A percentile compares a stretch with the other conserved stretches of the same genome.
Evolutionary conservation across 2,797 vertebrate genomes (phyloP).

Genomic region (Macrochelys suwanniensis): DNA sequence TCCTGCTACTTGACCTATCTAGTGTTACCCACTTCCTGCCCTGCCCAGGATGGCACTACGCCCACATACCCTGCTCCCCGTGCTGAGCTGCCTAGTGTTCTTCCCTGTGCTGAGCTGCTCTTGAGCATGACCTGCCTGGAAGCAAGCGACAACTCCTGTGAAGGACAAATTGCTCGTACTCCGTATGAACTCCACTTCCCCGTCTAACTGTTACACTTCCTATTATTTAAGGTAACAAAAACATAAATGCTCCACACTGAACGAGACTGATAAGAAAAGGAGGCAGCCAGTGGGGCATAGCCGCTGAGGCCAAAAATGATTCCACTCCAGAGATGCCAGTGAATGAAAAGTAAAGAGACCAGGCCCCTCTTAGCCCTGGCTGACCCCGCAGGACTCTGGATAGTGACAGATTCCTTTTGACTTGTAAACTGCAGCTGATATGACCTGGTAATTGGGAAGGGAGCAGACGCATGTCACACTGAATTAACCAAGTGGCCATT

Average conservation of each 20-base stretch:
- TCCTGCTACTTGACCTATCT: fast-evolving
- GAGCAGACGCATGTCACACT: slow-evolving; percentile 28
- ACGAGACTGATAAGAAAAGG: neutral
- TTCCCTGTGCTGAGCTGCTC: neutral
- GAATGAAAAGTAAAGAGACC: neutral
- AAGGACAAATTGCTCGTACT: neutral
- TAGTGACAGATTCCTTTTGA: neutral
- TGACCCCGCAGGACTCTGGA: neutral
- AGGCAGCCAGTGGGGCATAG: neutral
- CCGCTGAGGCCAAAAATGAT: neutral
- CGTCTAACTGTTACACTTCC: neutral
- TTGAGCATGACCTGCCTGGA: neutral
- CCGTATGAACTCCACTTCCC: neutral
- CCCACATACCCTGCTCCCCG: neutral
- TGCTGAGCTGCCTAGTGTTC: neutral
- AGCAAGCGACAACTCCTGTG: neutral
- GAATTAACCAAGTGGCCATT: slow-evolving; percentile 25
- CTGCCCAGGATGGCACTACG: neutral
- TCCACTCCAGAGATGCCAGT: neutral
- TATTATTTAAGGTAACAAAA: neutral
- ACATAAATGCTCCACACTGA: fast-evolving
- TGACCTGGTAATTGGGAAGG: slow-evolving; percentile 47
- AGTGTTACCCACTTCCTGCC: neutral
- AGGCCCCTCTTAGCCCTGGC: neutral
- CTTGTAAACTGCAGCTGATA: slow-evolving; percentile 17